Evolutionary conservation across 2,113 vertebrate species (phyloP), one percentile per base, ranked within the genome.

Genomic region (Girardinichthys multiradiatus): DNA sequence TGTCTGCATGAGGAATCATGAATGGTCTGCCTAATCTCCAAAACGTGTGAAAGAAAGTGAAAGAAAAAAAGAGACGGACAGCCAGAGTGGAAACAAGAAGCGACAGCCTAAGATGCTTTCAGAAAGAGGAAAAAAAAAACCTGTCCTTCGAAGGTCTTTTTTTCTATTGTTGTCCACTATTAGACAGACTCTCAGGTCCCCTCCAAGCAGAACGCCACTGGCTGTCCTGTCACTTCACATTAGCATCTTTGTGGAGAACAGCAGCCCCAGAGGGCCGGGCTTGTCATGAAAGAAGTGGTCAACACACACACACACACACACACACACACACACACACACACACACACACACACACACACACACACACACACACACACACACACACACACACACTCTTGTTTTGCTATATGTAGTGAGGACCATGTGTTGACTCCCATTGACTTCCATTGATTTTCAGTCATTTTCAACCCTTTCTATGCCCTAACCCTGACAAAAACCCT

Each of bases 151-250:
- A 67, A 89, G 86, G 77, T 86, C 70, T 77, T 79, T 82, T 77
- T 66, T 30, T 74, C 83, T 68, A 86, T 88, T 88, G 86, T 87
- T 84, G 88, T 89, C 87, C 87, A 80, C 81, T 72, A 45, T 26
- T 63, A 86, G 81, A 75, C 80, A 86, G 79, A 86, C 90, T 87
- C 85, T 72, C 31, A 77, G 83, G 85, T 86, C 79, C 72, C 77
- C 89, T 88, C 77, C 57, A 68, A 91, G 84, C 89, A 74, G 87
- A 57, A 24, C 78, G 81, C 86, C 74, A 82, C 80, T 83, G 89
- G 84, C 90, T 86, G 77, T 80, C 80, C 87, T 92, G 91, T 93
- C 93, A 88, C 85, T 87, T 91, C 84, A 87, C 78, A 85, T 94
- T 90, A 93, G 87, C 64, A 72, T 92, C 89, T 82, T 76, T 60